Conservation (phyloP, 2,113 vertebrate genomes). For the Trichechus manatus region DNA sequence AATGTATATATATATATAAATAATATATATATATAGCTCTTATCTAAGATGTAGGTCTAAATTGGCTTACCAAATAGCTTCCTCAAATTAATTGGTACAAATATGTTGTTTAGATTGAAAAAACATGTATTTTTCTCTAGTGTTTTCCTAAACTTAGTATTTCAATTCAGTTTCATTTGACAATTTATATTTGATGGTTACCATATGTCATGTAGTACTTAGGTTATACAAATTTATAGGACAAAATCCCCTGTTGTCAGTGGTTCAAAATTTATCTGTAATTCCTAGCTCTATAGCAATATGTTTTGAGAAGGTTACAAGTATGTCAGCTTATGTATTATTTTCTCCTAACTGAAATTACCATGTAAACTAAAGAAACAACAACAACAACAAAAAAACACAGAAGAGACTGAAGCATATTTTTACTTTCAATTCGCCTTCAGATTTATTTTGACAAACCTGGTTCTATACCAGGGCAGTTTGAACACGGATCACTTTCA, state of each 20-base stretch:
- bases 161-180: slow-evolving; percentile 40
- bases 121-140: neutral
- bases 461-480: slow-evolving; percentile 21
- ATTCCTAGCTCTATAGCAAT: neutral
- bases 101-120: neutral
- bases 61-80: neutral
- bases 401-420: neutral
- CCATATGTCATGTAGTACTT: neutral
- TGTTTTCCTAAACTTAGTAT: neutral
- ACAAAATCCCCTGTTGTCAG: neutral
- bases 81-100: slow-evolving; percentile 5
- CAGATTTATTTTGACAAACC: slow-evolving; percentile 60
- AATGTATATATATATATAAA: neutral
- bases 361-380: neutral
- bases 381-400: neutral
- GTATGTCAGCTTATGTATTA: neutral
- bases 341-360: neutral
- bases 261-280: neutral
- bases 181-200: neutral
- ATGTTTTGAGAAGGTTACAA: neutral
- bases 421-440: slow-evolving; percentile 8
- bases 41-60: neutral
- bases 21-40: neutral
- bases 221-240: neutral
- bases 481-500: slow-evolving; percentile 55